A percentile compares a stretch with the other conserved stretches of the same genome.
Conservation (phyloP, 2,113 vertebrate species). For the Coturnix japonica region DNA sequence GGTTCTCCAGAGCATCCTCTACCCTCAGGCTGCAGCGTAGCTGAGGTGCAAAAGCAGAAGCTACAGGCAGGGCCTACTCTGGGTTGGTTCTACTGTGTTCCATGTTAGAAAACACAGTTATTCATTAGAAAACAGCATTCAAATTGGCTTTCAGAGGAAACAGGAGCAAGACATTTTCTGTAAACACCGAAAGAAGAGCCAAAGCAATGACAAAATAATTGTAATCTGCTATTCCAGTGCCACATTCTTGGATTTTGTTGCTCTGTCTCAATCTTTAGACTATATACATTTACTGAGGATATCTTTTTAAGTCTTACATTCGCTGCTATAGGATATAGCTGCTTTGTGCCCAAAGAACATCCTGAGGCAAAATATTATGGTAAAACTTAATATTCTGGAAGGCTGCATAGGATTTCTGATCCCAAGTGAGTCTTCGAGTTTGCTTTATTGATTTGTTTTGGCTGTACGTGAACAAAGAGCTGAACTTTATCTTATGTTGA, state of each 20-base stretch:
- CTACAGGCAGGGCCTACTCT: background rate
- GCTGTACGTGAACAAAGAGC: background rate
- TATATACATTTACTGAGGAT: background rate
- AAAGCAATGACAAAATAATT: background rate
- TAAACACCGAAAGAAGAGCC: background rate
- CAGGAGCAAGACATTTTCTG: background rate
- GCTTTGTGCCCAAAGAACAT: background rate
- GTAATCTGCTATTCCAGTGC: background rate
- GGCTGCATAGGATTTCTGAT: background rate
- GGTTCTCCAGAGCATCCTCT: background rate
- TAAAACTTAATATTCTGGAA: background rate
- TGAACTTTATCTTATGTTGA: background rate
- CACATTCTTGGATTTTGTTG: background rate
- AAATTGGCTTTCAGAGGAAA: background rate
- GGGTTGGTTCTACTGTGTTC: background rate
- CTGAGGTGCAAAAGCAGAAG: background rate
- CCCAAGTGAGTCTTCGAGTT: background rate
- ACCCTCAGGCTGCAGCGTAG: background rate
- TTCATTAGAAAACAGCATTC: background rate
- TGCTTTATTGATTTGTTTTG: constrained; percentile 33
- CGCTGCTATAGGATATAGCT: background rate
- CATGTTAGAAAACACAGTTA: background rate
- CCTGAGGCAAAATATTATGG: background rate
- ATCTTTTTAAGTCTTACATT: background rate
- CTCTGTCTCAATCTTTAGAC: background rate